Evolutionary conservation across 2,113 vertebrate genomes (phyloP), one percentile per base, ranked within the genome.

Genomic region (Prionailurus bengalensis): DNA sequence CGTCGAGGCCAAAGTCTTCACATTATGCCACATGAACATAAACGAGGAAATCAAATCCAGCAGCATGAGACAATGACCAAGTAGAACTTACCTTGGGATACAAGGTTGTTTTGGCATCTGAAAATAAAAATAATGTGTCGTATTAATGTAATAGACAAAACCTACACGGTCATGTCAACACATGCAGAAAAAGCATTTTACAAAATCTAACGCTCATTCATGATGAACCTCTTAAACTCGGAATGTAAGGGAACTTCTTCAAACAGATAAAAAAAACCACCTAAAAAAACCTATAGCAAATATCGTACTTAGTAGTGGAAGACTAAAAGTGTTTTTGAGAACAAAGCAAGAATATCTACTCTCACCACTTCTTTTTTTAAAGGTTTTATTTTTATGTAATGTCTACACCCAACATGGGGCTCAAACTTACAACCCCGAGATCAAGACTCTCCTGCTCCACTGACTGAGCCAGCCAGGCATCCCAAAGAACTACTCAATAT

Each of bases 221-320:
- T 63, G 29, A 81, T 42, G 42, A 94, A 81, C 68, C 39, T 70
- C 36, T 81, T 36, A 84, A 96, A 73, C 39, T 89, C 36, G 13
- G 39, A 83, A 78, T 33, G 71, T 13, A 63, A 81, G 29, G 27
- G n/a, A 81, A 82, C 58, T 93, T 76, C 21, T 23, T 85, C 73
- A 90, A 92, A 65, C 61, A 86, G 36, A 55, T 70, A 31, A 87
- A 89, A 87, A 89, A 89, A 74, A 71, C 15, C 31, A 25, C 84
- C 31, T 45, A 55, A 71, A 61, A 79, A 93, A 96, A 78, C 29
- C 13, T 45, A 73, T 7, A 86, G 81, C 23, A 90, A 76, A 45
- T 48, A 84, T 87, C 39, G 27, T 33, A 66, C 14, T 68, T 76
- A 76, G 17, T 45, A 53, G 48, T 16, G 11, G 76, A 87, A 92